These are phyloP conservation scores for Ceratitis capitata DNA, from an alignment of 1,140 invertebrate genomes.

Conservation along the genomic window DNA sequence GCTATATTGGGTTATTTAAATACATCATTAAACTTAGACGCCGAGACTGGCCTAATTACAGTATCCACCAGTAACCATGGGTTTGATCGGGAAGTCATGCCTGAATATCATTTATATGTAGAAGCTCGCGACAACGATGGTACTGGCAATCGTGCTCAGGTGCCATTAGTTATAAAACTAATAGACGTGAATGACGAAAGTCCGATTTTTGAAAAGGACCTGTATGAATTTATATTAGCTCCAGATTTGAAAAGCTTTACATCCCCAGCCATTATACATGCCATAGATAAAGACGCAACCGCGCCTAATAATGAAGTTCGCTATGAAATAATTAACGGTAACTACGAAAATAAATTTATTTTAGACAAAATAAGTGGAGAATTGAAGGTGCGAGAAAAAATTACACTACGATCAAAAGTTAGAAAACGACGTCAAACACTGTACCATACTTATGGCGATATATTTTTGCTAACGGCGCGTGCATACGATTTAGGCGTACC, in stretches of 20 bases:
- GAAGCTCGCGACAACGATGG: conserved; percentile 88
- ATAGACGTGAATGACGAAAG: conserved; percentile 89
- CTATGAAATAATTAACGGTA: conserved; percentile 84
- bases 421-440: conserved; percentile 62
- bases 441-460: conserved; percentile 65
- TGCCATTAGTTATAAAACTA: conserved; percentile 78
- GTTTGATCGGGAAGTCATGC: conserved; percentile 84
- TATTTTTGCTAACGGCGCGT: conserved; percentile 74
- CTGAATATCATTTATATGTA: conserved; percentile 80
- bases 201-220: conserved; percentile 80
- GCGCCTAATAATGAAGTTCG: conserved; percentile 86
- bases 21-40: conserved; percentile 80
- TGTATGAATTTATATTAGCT: conserved; percentile 85
- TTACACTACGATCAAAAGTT: conserved; percentile 52
- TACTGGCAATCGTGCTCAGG: conserved; percentile 76
- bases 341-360: conserved; percentile 81
- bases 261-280: conserved; percentile 77
- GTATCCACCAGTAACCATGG: conserved; percentile 77
- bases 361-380: conserved; percentile 82
- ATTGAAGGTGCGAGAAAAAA: conserved; percentile 62
- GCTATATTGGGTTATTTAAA: conserved; percentile 78
- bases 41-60: conserved; percentile 80
- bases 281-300: conserved; percentile 82
- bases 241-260: conserved; percentile 79
- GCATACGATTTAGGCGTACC: conserved; percentile 86